These are phyloP conservation scores for Acanthopleura granulata DNA, from an alignment of 2,888 invertebrate genomes.

Conservation along the genomic window DNA sequence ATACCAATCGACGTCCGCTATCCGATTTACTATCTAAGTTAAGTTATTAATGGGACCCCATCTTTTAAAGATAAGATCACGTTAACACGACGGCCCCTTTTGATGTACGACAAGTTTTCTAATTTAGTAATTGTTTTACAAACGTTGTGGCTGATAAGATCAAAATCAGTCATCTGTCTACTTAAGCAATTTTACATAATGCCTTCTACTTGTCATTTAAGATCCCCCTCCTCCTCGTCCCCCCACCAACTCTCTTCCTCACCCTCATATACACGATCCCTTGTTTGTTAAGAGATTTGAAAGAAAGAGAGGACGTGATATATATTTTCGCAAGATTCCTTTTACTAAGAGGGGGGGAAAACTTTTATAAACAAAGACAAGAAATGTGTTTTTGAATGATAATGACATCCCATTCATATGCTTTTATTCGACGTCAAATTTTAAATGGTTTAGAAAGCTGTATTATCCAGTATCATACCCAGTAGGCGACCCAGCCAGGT, in stretches of 20 bases:
- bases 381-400: too few relatives aligned
- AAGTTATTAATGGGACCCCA: constrained; percentile 9
- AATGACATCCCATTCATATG: too few relatives aligned
- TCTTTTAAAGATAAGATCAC: constrained; percentile 6
- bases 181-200: constrained; percentile 2
- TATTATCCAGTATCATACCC: not conserved
- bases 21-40: constrained; percentile 14
- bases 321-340: too few relatives aligned
- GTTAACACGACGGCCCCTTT: not conserved
- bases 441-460: not conserved
- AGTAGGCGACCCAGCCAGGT: not conserved
- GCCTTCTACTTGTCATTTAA: not conserved
- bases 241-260: too few relatives aligned
- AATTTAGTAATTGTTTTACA: constrained; percentile 20
- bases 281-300: too few relatives aligned
- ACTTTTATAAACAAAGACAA: too few relatives aligned
- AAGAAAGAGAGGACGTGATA: too few relatives aligned
- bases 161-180: constrained; percentile 4
- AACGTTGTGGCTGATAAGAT: constrained; percentile 1
- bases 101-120: constrained; percentile 8
- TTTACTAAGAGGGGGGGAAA: too few relatives aligned
- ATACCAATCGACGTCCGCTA: not conserved
- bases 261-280: too few relatives aligned
- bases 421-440: not conserved
- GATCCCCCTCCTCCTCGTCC: not conserved